These are phyloP conservation scores for Ammospiza caudacuta DNA, from an alignment of 2,113 vertebrate species.

Conservation along the genomic window DNA sequence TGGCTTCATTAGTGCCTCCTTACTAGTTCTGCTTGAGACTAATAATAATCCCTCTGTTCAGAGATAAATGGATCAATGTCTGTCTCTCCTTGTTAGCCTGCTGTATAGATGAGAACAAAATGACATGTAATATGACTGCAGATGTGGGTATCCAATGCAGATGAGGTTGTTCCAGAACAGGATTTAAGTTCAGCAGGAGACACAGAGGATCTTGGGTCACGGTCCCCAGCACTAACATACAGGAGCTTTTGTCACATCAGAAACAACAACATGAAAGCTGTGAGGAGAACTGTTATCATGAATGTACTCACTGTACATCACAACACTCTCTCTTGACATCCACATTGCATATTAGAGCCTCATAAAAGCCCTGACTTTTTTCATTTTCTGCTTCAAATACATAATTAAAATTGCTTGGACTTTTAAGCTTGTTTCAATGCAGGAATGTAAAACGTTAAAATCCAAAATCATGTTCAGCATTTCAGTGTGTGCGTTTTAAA, in stretches of 20 bases:
- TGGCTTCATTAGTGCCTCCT: not conserved
- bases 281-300: not conserved
- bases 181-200: not conserved
- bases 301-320: not conserved
- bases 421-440: not conserved
- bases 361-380: not conserved
- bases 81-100: not conserved
- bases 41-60: not conserved
- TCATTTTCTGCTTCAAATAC: not conserved
- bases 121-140: not conserved
- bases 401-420: not conserved
- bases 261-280: not conserved
- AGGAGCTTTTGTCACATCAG: not conserved
- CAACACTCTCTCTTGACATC: not conserved
- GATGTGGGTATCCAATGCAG: not conserved
- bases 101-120: not conserved
- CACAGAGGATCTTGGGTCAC: not conserved
- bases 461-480: rapidly evolving
- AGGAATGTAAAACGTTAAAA: not conserved
- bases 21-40: not conserved
- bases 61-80: not conserved
- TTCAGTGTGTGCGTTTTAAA: not conserved
- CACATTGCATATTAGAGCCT: not conserved
- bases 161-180: not conserved
- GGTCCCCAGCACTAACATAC: rapidly evolving